phyloP scores from a whole-genome alignment of 1,140 invertebrate genomes.

The Neelides sp. region DNA sequence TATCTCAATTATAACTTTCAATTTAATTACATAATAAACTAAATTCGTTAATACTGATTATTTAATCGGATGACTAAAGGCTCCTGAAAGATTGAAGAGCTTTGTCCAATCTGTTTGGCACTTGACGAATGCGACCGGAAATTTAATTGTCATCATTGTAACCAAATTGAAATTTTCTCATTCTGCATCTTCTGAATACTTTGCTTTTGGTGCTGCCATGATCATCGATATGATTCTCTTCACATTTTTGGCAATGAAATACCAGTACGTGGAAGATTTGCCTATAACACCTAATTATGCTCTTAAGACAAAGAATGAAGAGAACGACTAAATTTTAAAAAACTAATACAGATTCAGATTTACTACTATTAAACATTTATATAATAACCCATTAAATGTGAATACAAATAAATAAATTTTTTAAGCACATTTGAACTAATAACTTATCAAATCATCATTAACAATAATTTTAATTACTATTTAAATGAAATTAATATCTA shows the following conservation, averaged over 20 bases:
- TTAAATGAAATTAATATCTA: no score
- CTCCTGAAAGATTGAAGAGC: constrained; percentile 80
- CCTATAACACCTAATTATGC: no score
- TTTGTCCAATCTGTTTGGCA: constrained; percentile 79
- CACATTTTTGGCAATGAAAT: constrained; percentile 55
- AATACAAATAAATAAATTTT: no score
- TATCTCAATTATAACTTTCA: neutral
- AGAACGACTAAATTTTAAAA: no score
- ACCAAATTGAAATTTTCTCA: constrained; percentile 52
- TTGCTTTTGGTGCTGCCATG: constrained; percentile 77
- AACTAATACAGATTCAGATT: no score
- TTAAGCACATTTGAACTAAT: no score
- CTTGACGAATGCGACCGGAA: constrained; percentile 77
- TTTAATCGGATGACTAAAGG: constrained; percentile 45
- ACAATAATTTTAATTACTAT: no score
- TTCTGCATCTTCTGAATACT: constrained; percentile 62
- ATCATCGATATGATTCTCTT: constrained; percentile 66
- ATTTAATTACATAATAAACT: neutral
- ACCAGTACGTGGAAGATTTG: constrained; percentile 59
- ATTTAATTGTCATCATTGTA: constrained; percentile 76
- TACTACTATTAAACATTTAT: no score
- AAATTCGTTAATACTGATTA: constrained; percentile 6
- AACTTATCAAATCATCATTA: no score
- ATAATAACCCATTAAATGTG: no score
- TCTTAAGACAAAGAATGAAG: no score